These are phyloP conservation scores for Zoanthus gigantus DNA, from an alignment of 92 coral and sea anemone species.

Conservation along the genomic window DNA sequence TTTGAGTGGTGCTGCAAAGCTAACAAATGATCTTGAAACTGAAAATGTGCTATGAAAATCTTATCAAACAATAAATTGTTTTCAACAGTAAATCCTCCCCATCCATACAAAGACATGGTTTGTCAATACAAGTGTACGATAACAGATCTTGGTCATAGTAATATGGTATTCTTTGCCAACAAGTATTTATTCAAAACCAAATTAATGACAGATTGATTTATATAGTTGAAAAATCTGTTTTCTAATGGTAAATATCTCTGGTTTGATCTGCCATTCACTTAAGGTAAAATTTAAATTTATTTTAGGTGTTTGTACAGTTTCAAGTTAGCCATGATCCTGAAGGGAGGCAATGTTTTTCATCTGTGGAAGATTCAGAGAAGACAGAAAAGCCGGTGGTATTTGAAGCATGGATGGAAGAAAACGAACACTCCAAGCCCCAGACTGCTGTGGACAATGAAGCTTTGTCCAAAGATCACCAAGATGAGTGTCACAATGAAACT, in stretches of 20 bases:
- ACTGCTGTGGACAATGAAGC: background rate
- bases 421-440: background rate
- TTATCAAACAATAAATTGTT: too few relatives aligned
- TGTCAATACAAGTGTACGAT: too few relatives aligned
- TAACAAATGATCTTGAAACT: too few relatives aligned
- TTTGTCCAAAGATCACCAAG: background rate
- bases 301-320: constrained; percentile 39
- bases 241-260: too few relatives aligned
- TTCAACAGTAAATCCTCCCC: too few relatives aligned
- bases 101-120: too few relatives aligned
- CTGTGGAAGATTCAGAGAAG: background rate
- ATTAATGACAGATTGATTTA: background rate
- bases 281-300: background rate
- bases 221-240: background rate
- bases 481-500: background rate
- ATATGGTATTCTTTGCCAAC: too few relatives aligned
- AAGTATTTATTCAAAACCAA: too few relatives aligned
- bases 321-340: constrained; percentile 21
- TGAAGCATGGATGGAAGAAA: constrained; percentile 46
- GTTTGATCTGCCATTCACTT: background rate
- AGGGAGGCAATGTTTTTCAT: background rate
- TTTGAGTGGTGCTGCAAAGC: too few relatives aligned
- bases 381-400: constrained; percentile 22
- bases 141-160: too few relatives aligned
- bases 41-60: too few relatives aligned